A percentile compares a stretch with the other conserved stretches of the same genome.
phyloP scores from a whole-genome alignment of 2,113 vertebrate species.

The Oryzias curvinotus region DNA sequence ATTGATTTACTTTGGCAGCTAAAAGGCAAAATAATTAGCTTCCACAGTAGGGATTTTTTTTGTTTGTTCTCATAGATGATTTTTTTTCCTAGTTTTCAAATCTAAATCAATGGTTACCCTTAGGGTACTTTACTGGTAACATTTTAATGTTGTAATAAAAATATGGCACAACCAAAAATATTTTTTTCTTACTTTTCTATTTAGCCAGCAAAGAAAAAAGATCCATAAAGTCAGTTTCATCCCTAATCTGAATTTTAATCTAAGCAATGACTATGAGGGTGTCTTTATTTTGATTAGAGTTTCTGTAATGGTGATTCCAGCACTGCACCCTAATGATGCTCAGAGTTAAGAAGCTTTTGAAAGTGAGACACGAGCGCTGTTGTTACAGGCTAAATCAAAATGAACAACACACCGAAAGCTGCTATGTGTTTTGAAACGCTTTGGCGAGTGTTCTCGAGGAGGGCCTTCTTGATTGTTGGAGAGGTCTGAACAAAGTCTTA shows the following conservation, averaged over 20 bases:
- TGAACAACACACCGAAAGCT: slow-evolving; percentile 20
- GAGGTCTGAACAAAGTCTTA: slow-evolving; percentile 66
- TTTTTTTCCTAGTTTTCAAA: slow-evolving; percentile 20
- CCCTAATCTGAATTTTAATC: slow-evolving; percentile 10
- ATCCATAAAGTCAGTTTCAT: slow-evolving; percentile 11
- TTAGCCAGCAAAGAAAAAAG: neutral
- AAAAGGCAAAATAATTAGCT: slow-evolving; percentile 21
- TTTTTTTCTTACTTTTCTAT: too few relatives aligned
- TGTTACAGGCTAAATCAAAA: slow-evolving; percentile 46
- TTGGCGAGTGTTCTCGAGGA: slow-evolving; percentile 54
- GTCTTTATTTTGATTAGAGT: slow-evolving; percentile 27
- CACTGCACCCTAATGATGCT: slow-evolving; percentile 46
- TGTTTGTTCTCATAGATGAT: slow-evolving; percentile 6
- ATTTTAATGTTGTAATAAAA: too few relatives aligned
- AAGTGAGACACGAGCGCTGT: slow-evolving; percentile 46
- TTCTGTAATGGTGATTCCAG: slow-evolving; percentile 36
- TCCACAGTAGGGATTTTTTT: neutral
- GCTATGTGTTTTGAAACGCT: slow-evolving; percentile 49
- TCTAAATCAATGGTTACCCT: slow-evolving; percentile 14
- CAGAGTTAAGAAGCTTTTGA: slow-evolving; percentile 47
- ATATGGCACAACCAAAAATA: too few relatives aligned
- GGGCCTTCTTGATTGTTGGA: slow-evolving; percentile 67
- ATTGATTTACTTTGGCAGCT: slow-evolving; percentile 21
- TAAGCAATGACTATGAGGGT: slow-evolving; percentile 18
- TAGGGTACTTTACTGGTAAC: neutral